Evolutionary conservation across 2,888 invertebrate genomes (phyloP).

Genomic region (Abrostola tripartita): DNA sequence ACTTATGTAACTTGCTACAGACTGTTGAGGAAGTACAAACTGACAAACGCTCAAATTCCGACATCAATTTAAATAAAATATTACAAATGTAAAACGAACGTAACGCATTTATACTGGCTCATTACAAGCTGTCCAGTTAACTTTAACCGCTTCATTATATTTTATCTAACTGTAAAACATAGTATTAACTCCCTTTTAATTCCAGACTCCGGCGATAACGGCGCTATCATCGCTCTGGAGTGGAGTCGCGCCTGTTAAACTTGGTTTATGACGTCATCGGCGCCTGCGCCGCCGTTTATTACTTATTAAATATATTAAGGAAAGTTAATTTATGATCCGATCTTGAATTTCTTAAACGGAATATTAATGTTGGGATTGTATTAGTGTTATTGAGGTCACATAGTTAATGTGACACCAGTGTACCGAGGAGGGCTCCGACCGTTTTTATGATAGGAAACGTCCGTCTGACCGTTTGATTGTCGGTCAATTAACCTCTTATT

Average conservation of each 20-base stretch:
- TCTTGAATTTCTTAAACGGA: slow-evolving; percentile 42
- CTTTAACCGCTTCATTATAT: slow-evolving; percentile 54
- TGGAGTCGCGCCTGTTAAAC: slow-evolving; percentile 26
- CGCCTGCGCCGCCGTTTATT: slow-evolving; percentile 46
- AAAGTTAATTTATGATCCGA: slow-evolving; percentile 50
- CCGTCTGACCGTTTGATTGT: slow-evolving; percentile 16
- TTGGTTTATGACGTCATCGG: slow-evolving; percentile 50
- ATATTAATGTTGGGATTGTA: slow-evolving; percentile 31
- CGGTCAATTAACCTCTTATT: background rate
- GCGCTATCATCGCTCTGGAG: slow-evolving; percentile 23
- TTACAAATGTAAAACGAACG: slow-evolving; percentile 12
- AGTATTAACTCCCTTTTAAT: slow-evolving; percentile 49
- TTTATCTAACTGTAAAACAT: slow-evolving; percentile 53
- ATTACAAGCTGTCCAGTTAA: slow-evolving; percentile 37
- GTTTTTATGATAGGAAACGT: slow-evolving; percentile 8
- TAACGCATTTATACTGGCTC: slow-evolving; percentile 31
- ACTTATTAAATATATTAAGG: slow-evolving; percentile 46
- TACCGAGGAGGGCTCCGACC: slow-evolving; percentile 11
- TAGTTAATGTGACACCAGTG: slow-evolving; percentile 32
- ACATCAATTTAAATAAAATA: background rate
- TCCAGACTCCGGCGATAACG: slow-evolving; percentile 26
- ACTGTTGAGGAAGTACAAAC: background rate
- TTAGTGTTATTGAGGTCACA: slow-evolving; percentile 21
- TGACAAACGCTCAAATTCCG: background rate
- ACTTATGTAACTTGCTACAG: too few relatives aligned